Evolutionary conservation across 2,888 invertebrate species (phyloP), one percentile per base, ranked within the genome.

Genomic region (Platycheirus albimanus): DNA sequence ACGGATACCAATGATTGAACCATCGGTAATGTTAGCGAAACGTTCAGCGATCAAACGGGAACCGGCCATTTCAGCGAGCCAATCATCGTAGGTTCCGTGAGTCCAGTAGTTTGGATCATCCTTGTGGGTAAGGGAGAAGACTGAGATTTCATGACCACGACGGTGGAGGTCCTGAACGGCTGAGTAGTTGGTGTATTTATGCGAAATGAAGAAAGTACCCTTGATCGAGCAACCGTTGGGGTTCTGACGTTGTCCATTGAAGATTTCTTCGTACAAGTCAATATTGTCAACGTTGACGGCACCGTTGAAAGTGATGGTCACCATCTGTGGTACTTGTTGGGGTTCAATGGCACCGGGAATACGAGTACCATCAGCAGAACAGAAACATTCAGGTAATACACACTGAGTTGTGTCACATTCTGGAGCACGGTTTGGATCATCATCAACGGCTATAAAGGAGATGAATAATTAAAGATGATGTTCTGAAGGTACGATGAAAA

Each of bases 11-110:
- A 97, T 96, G 85, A 98, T 96, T 4, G 97, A 96, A 47, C 96
- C 96, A 89, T 98, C 97, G 66, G 96, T 96, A 87, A 98, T 96
- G 91, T 98, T 98, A 70, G 97, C 96, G 89, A 97, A 98, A 86
- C 96, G 93, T 91, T 97, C 97, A 85, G 95, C 92, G 88, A 98
- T 97, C 83, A 97, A 92, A 87, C 98, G 94, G 24, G 94, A 96
- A 15, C 98, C 98, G 52, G 97, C 97, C 97, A 98, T 97, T 91
- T 98, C 98, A 85, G 97, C 97, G 47, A 97, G 91, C 98, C 98
- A 98, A 91, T 95, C 97, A 88, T 96, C 97, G 90, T 97, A 97
- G 70, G 93, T 94, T 51, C 97, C 97, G 85, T 95, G 93, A 7
- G 93, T 93, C 97, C 98, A 98, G 91, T 97, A 98, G 87, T 95